Conservation (phyloP, 2,113 vertebrate genomes). For the Gnathonemus longibarbis region DNA sequence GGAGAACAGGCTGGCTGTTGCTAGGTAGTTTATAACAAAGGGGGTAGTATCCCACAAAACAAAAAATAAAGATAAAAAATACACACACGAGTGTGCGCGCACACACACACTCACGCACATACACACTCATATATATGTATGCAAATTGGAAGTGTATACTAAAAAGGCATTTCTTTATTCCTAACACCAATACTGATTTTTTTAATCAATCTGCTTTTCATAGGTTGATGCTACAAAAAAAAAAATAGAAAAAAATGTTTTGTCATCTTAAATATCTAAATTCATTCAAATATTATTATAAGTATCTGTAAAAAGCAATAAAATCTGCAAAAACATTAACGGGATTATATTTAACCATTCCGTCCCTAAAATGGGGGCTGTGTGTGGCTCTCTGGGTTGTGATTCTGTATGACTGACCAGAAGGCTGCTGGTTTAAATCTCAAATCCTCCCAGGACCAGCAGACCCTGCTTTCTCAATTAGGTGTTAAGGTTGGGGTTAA, state of each 20-base stretch:
- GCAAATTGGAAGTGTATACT: neutral
- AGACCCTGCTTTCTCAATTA: neutral
- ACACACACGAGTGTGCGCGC: too few species aligned
- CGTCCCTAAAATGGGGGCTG: neutral
- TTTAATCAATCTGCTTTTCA: neutral
- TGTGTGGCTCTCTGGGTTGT: neutral
- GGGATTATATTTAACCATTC: neutral
- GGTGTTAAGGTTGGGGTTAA: neutral
- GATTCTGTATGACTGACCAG: neutral
- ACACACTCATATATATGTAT: neutral
- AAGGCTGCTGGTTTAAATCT: neutral
- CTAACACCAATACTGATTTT: neutral
- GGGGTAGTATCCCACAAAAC: neutral
- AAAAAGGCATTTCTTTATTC: neutral
- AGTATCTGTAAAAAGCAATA: neutral
- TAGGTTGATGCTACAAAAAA: neutral
- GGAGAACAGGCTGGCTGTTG: neutral
- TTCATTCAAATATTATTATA: neutral
- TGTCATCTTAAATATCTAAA: neutral
- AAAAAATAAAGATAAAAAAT: neutral
- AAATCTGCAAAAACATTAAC: neutral
- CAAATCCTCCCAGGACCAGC: neutral
- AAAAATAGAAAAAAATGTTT: neutral
- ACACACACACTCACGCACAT: neutral
- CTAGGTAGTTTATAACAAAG: neutral